Percentiles rank a stretch among this genome's conserved stretches.
Evolutionary conservation across 2,797 vertebrate genomes (phyloP).

Genomic region (Hirundo rustica): DNA sequence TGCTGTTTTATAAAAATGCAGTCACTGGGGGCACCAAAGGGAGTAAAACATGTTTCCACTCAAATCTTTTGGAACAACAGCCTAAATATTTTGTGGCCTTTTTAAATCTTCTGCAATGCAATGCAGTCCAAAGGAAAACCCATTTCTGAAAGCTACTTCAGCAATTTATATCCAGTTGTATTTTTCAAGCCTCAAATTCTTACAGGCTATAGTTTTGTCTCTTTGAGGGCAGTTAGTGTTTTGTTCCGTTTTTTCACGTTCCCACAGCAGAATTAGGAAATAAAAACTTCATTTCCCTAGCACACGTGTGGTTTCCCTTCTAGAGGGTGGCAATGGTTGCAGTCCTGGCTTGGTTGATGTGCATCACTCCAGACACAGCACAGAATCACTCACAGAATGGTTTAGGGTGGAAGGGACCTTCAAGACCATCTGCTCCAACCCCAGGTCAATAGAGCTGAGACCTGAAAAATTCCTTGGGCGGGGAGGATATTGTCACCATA

Average conservation of each 20-base stretch:
- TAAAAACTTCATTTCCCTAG: not conserved
- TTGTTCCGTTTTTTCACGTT: not conserved
- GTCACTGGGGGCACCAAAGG: not conserved
- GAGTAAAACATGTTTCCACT: not conserved
- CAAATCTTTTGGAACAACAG: not conserved
- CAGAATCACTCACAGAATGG: not conserved
- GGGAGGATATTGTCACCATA: not conserved
- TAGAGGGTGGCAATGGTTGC: not conserved
- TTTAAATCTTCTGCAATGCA: not conserved
- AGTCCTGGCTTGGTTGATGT: not conserved
- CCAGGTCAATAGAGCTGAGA: not conserved
- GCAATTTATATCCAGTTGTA: not conserved
- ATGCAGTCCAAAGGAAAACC: not conserved
- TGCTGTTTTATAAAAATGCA: not conserved
- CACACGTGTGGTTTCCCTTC: not conserved
- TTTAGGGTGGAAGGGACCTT: not conserved
- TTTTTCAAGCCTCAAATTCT: not conserved
- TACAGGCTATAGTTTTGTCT: not conserved
- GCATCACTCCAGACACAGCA: not conserved
- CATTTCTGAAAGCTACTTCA: not conserved
- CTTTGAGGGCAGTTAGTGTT: not conserved
- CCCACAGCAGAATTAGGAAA: not conserved
- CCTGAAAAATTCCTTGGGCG: not conserved
- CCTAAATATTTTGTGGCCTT: not conserved
- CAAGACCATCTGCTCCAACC: not conserved